These are phyloP conservation scores for Andrena praecox DNA, from an alignment of 2,888 invertebrate species.

Conservation along the genomic window DNA sequence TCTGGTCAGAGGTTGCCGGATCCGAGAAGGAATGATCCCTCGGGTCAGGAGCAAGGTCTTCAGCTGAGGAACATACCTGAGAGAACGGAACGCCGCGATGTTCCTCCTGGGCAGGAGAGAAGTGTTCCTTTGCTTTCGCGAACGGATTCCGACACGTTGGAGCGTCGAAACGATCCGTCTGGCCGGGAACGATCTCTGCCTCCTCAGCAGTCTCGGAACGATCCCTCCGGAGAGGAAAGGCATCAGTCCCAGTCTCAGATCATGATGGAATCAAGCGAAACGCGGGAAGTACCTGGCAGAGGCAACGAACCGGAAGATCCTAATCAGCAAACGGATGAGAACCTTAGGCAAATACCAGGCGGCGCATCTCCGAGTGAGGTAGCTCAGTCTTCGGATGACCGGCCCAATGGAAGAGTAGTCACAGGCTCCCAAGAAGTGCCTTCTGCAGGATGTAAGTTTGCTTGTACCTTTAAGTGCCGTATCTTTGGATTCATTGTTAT, in stretches of 20 bases:
- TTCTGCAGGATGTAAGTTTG: constrained; percentile 70
- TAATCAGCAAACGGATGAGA: constrained; percentile 73
- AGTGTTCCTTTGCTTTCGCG: constrained; percentile 69
- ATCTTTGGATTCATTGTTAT: background rate
- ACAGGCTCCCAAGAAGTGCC: constrained; percentile 82
- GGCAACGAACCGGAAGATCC: constrained; percentile 78
- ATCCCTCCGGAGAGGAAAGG: constrained; percentile 82
- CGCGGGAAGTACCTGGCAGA: constrained; percentile 80
- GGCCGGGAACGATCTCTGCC: constrained; percentile 82
- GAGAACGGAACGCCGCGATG: constrained; percentile 76
- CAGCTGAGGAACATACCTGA: constrained; percentile 73
- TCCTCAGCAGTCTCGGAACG: constrained; percentile 80
- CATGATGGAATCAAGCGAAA: constrained; percentile 75
- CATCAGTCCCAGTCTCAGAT: constrained; percentile 67
- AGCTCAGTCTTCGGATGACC: constrained; percentile 75
- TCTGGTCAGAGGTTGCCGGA: constrained; percentile 75
- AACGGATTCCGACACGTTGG: constrained; percentile 74
- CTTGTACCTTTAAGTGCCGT: background rate
- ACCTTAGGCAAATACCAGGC: constrained; percentile 80
- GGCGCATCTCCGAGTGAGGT: constrained; percentile 80
- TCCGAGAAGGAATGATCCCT: constrained; percentile 82
- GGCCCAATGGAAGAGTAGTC: constrained; percentile 78
- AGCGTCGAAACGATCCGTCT: constrained; percentile 82
- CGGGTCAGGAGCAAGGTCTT: constrained; percentile 78
- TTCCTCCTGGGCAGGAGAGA: constrained; percentile 78